These are phyloP conservation scores for Listronotus oregonensis DNA, from an alignment of 1,140 invertebrate genomes.

Conservation along the genomic window DNA sequence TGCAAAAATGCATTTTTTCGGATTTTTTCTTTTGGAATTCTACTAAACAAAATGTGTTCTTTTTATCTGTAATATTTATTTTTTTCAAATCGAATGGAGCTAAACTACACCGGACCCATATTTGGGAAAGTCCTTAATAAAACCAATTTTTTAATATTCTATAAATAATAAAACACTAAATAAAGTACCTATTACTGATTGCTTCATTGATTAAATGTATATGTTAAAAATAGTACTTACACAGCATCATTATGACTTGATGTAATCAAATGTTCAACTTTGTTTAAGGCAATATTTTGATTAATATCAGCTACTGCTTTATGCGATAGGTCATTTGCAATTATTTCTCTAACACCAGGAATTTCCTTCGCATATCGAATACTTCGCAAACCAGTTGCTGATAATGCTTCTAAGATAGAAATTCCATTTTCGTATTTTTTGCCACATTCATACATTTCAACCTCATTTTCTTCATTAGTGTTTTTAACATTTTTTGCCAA, in stretches of 20 bases:
- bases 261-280: constrained; percentile 74
- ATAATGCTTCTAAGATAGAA: constrained; percentile 88
- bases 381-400: constrained; percentile 93
- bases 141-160: too few relatives aligned
- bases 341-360: constrained; percentile 75
- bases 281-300: constrained; percentile 80
- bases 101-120: too few relatives aligned
- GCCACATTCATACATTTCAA: constrained; percentile 29
- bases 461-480: constrained; percentile 10
- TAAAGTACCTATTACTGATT: too few relatives aligned
- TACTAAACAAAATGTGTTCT: too few relatives aligned
- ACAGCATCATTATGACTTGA: constrained; percentile 81
- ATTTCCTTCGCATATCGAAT: constrained; percentile 97
- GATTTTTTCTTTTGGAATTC: too few relatives aligned
- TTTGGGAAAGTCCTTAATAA: too few relatives aligned
- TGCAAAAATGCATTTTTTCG: too few relatives aligned
- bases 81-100: too few relatives aligned
- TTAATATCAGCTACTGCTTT: constrained; percentile 86
- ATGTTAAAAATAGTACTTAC: constrained; percentile 59
- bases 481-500: not conserved
- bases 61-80: too few relatives aligned
- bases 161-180: too few relatives aligned
- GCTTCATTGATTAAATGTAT: too few relatives aligned
- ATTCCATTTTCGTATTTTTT: constrained; percentile 62
- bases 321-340: constrained; percentile 94